Base-by-base conservation (phyloP, 2,113 vertebrate species). In the Gavialis gangeticus region DNA sequence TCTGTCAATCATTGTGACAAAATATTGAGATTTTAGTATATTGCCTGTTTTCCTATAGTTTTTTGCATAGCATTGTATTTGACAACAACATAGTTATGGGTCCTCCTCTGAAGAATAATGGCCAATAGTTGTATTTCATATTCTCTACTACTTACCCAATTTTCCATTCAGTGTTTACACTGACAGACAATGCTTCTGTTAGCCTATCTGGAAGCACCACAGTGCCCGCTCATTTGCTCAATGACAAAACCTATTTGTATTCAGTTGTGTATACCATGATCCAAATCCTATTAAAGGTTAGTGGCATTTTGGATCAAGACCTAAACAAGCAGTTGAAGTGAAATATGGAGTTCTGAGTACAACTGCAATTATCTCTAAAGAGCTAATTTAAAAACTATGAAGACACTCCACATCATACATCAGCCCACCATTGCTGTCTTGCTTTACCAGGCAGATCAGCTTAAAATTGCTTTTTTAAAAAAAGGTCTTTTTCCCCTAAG, bases 301-400 rank as follows among this genome's bases (percentile, higher is more conserved):
- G 30, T 85, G 67, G 56, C 67, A 87, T 81, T 87, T 93, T 95
- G 69, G 75, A 94, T 19, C 24, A 56, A 88, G 79, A 75, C 87
- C 94, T 91, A 96, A 95, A 88, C 34, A 91, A 95, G 83, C 82
- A 92, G 62, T 85, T 84, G 64, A 93, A 91, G 18, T 69, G 88
- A 78, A 96, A 94, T 11, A 1, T 86, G 91, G 64, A 28, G 10
- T 81, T 80, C 85, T 85, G 89, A 84, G 91, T 91, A 87, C 57
- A 93, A 91, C 63, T 87, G 63, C 87, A 87, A 56, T 27, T 59
- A 59, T 57, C 30, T 91, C 88, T 81, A 63, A 63, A 82, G 83
- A 54, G 82, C 88, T 84, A 88, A 84, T 94, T 88, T 82, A 63
- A 93, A 88, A 96, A 18, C 75, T 96, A 37, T 37, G 86, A 91